phyloP scores from a whole-genome alignment of 2,113 vertebrate species.

The Peromyscus maniculatus region DNA sequence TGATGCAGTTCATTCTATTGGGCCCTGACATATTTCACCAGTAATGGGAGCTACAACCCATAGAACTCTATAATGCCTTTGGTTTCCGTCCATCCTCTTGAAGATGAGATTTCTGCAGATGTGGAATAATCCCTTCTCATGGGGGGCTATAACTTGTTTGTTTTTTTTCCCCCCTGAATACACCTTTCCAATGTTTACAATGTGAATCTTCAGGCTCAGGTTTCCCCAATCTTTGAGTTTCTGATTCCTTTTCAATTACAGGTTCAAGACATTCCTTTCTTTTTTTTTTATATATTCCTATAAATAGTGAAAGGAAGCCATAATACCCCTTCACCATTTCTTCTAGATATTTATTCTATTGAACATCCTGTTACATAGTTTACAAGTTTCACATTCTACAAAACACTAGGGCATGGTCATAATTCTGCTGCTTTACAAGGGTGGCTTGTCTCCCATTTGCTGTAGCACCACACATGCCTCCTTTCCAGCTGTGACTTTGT shows the following conservation, averaged over 20 bases:
- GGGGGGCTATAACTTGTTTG: neutral
- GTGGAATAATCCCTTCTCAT: neutral
- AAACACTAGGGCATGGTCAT: neutral
- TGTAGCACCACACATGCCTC: neutral
- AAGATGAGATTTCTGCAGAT: neutral
- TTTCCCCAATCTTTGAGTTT: neutral
- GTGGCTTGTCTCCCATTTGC: neutral
- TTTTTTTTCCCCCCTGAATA: neutral
- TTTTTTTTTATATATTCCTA: neutral
- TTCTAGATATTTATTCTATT: neutral
- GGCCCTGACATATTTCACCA: neutral
- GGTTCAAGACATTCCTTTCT: neutral
- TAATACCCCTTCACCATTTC: neutral
- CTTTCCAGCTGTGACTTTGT: neutral
- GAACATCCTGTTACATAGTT: neutral
- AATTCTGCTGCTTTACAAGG: neutral
- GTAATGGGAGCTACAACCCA: neutral
- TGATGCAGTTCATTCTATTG: neutral
- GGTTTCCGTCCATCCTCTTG: neutral
- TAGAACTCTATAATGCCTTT: neutral
- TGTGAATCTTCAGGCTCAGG: neutral
- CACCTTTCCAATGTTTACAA: neutral
- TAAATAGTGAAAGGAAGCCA: neutral
- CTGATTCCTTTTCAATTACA: neutral
- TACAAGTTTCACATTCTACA: neutral